Conservation (phyloP, 2,113 vertebrate species). For the Corapipo altera region DNA sequence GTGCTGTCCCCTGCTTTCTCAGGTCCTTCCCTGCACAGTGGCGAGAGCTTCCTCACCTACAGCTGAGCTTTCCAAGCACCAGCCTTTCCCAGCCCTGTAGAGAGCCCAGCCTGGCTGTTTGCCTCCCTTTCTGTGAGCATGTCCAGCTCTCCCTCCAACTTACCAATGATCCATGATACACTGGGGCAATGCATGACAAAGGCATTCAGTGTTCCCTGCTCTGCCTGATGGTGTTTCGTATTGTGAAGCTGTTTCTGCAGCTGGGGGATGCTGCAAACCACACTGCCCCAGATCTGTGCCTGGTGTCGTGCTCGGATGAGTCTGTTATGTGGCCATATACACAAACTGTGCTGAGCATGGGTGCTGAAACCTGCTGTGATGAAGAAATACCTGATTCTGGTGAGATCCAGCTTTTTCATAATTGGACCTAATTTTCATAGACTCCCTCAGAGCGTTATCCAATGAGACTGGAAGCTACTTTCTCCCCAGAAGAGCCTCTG, state of each 20-base stretch:
- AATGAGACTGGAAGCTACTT: background rate
- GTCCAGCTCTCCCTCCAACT: background rate
- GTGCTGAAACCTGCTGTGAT: background rate
- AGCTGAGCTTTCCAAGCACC: background rate
- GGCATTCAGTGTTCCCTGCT: background rate
- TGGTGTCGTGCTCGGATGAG: rapidly evolving
- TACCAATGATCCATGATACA: rapidly evolving
- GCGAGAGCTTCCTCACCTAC: background rate
- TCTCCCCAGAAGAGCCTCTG: background rate
- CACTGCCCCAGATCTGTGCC: rapidly evolving
- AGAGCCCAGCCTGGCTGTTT: background rate
- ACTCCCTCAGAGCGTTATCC: background rate
- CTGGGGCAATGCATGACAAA: rapidly evolving
- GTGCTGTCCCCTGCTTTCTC: rapidly evolving
- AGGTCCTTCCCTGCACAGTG: background rate
- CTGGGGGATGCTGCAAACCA: background rate
- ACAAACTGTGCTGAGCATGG: rapidly evolving
- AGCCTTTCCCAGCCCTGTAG: rapidly evolving
- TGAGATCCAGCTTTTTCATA: background rate
- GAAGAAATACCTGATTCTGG: background rate
- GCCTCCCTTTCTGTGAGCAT: background rate
- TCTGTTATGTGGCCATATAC: rapidly evolving
- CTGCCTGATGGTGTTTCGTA: background rate
- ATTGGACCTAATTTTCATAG: background rate
- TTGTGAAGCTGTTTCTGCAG: background rate